These are phyloP conservation scores for Galendromus occidentalis DNA, from an alignment of 1,140 invertebrate genomes.

Conservation along the genomic window DNA sequence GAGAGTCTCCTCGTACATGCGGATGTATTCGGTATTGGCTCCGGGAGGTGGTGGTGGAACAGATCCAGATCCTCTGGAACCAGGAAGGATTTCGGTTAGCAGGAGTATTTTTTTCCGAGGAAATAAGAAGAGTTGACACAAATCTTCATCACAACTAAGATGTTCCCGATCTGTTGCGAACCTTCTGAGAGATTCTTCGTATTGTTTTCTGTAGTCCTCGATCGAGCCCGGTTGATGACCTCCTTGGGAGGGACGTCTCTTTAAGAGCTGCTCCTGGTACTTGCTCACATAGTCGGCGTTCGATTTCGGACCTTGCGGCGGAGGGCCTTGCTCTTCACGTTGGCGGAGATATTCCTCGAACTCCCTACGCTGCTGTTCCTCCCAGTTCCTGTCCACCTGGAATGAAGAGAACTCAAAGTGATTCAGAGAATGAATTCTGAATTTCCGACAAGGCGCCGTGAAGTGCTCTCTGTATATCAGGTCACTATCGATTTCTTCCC, in stretches of 20 bases:
- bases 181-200: slow-evolving; percentile 2
- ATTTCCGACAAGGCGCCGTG: not conserved
- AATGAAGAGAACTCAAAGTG: not conserved
- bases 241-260: slow-evolving; percentile 1
- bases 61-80: not conserved
- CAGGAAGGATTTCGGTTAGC: no score
- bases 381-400: not conserved
- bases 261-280: not conserved
- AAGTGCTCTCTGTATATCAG: not conserved
- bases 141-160: not conserved
- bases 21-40: not conserved
- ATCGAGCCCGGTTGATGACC: slow-evolving; percentile 2
- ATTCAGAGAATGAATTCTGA: not conserved
- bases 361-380: not conserved
- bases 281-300: slow-evolving; percentile 8
- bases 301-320: slow-evolving; percentile 4
- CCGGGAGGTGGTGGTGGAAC: not conserved
- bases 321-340: not conserved
- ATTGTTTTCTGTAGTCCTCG: slow-evolving; percentile 2
- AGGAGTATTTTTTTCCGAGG: no score
- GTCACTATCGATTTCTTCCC: not conserved
- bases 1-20: slow-evolving; percentile 6
- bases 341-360: not conserved
- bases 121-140: not conserved
- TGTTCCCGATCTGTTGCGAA: not conserved